Conservation (phyloP, 2,888 invertebrate species). For the Mesopsocus fuscifrons region DNA sequence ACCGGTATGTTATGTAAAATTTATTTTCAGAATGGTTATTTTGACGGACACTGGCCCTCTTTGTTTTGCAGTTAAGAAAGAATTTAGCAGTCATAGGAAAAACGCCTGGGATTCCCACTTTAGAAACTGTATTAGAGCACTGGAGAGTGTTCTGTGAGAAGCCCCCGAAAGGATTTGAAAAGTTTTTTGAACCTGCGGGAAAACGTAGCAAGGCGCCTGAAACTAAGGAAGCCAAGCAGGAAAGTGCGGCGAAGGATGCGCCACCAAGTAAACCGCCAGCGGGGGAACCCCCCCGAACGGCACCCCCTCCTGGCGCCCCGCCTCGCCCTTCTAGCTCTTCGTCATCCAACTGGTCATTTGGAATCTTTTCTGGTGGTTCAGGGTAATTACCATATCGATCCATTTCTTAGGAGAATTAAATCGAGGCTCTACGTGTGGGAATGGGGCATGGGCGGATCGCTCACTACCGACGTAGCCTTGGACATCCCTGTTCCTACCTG, state of each 20-base stretch:
- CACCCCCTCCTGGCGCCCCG: slow-evolving; percentile 21
- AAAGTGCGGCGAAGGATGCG: slow-evolving; percentile 14
- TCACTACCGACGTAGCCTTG: too few relatives aligned
- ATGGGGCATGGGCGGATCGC: too few relatives aligned
- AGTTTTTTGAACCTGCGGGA: slow-evolving; percentile 51
- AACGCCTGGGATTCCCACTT: slow-evolving; percentile 30
- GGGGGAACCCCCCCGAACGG: slow-evolving; percentile 25
- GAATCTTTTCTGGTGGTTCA: slow-evolving; percentile 29
- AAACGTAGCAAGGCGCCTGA: neutral
- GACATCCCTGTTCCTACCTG: too few relatives aligned
- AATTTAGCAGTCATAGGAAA: slow-evolving; percentile 23
- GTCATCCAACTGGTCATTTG: slow-evolving; percentile 30
- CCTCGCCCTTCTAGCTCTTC: slow-evolving; percentile 26
- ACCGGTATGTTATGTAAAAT: too few relatives aligned
- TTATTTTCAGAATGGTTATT: too few relatives aligned
- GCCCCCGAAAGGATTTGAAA: slow-evolving; percentile 86
- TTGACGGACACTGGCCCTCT: too few relatives aligned
- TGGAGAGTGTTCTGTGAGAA: slow-evolving; percentile 49
- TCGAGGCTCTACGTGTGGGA: too few relatives aligned
- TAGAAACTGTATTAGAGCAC: slow-evolving; percentile 39
- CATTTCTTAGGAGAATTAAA: slow-evolving; percentile 11
- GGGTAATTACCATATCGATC: slow-evolving; percentile 18
- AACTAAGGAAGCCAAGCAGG: slow-evolving; percentile 14
- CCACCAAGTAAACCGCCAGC: slow-evolving; percentile 23
- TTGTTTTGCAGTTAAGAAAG: slow-evolving; percentile 22